Evolutionary conservation across 2,113 vertebrate species (phyloP).

Genomic region (Phylloscopus trochiloides): DNA sequence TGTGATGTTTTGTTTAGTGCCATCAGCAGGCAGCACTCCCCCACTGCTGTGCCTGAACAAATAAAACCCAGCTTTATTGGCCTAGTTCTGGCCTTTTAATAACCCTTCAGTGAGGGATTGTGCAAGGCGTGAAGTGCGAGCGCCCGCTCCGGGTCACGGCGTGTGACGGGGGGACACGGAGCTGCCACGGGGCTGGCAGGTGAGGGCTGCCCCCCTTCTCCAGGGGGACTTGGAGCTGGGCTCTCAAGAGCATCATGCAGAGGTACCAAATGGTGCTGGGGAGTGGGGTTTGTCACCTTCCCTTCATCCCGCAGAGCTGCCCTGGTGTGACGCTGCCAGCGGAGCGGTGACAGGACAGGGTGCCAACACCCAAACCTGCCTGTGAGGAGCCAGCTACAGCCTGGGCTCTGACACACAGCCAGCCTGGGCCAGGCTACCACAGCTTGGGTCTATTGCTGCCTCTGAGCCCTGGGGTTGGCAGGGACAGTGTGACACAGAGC

Average conservation of each 20-base stretch:
- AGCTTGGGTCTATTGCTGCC: neutral
- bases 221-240: neutral
- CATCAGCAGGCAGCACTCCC: neutral
- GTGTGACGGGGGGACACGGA: rapidly evolving
- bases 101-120: conserved; percentile 6
- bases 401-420: neutral
- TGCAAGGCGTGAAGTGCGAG: neutral
- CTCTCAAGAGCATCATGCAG: rapidly evolving
- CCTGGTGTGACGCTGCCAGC: rapidly evolving
- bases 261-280: rapidly evolving
- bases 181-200: neutral
- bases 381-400: neutral
- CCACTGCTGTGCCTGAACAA: neutral
- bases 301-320: rapidly evolving
- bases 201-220: neutral
- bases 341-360: rapidly evolving
- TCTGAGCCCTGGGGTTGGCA: neutral
- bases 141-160: neutral
- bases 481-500: neutral
- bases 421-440: neutral
- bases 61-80: conserved; percentile 21
- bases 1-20: neutral
- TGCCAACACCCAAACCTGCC: neutral
- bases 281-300: neutral
- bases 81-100: conserved; percentile 14